A percentile compares a stretch with the other conserved stretches of the same genome.
Conservation (phyloP, 2,888 invertebrate species). For the Beris morrisii region DNA sequence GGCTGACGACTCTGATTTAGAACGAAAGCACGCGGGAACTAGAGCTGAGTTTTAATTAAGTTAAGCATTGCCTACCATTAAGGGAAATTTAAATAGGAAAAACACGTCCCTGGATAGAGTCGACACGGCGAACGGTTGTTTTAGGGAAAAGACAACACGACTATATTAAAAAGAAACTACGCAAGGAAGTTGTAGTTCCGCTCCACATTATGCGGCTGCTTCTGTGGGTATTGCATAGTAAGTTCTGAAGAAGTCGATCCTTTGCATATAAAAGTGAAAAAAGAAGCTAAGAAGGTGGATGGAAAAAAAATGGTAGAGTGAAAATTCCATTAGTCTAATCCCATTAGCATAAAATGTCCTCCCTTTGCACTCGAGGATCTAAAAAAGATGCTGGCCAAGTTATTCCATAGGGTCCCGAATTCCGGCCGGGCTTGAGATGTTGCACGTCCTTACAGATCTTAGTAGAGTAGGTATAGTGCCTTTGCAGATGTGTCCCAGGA, state of each 20-base stretch:
- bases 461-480: not conserved
- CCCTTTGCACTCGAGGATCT: not conserved
- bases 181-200: not conserved
- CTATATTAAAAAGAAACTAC: not conserved
- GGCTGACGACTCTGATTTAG: no score
- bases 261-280: not conserved
- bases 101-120: not conserved
- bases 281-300: not conserved
- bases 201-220: not conserved
- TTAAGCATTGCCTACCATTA: conserved; percentile 3
- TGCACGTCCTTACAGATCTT: not conserved
- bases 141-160: no score
- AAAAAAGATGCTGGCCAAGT: conserved; percentile 1
- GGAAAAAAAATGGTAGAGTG: conserved; percentile 9
- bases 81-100: conserved; percentile 11
- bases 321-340: conserved; percentile 28
- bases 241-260: no score
- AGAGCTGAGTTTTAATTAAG: conserved; percentile 10
- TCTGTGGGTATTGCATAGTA: not conserved
- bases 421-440: conserved; percentile 2
- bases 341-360: conserved; percentile 28
- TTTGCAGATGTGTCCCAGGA: not conserved
- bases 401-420: conserved; percentile 9
- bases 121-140: no score
- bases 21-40: not conserved